Percentiles rank a stretch among this genome's conserved stretches.
These are phyloP conservation scores for Acanthoscelides obtectus DNA, from an alignment of 2,888 invertebrate species.

Conservation along the genomic window DNA sequence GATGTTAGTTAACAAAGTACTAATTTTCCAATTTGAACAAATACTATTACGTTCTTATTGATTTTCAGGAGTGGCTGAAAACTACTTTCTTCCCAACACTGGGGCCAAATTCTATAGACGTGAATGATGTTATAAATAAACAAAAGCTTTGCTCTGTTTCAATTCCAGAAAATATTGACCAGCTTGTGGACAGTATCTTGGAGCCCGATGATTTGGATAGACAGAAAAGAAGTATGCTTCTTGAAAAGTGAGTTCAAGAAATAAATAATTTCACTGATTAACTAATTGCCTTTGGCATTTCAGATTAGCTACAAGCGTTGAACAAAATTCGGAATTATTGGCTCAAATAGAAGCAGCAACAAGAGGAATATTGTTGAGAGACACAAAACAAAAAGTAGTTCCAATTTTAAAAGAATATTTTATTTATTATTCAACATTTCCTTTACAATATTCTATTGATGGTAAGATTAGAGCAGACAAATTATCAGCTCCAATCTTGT, in stretches of 20 bases:
- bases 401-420: slow-evolving; percentile 49
- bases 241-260: neutral
- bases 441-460: slow-evolving; percentile 27
- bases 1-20: too few relatives aligned
- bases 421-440: slow-evolving; percentile 52
- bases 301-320: slow-evolving; percentile 50
- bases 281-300: slow-evolving; percentile 7
- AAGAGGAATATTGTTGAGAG: slow-evolving; percentile 35
- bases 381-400: slow-evolving; percentile 44
- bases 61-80: neutral
- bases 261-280: neutral
- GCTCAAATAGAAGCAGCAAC: slow-evolving; percentile 45
- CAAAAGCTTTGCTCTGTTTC: neutral
- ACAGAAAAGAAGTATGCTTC: neutral
- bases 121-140: neutral
- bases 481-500: neutral
- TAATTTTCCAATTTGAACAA: too few relatives aligned
- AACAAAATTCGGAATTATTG: slow-evolving; percentile 48
- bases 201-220: neutral
- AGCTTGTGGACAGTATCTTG: neutral
- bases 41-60: too few relatives aligned
- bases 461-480: slow-evolving; percentile 1
- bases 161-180: neutral
- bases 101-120: neutral
- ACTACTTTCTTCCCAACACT: neutral